Conservation (phyloP, 2,113 vertebrate genomes). For the Gallinago undulata region DNA sequence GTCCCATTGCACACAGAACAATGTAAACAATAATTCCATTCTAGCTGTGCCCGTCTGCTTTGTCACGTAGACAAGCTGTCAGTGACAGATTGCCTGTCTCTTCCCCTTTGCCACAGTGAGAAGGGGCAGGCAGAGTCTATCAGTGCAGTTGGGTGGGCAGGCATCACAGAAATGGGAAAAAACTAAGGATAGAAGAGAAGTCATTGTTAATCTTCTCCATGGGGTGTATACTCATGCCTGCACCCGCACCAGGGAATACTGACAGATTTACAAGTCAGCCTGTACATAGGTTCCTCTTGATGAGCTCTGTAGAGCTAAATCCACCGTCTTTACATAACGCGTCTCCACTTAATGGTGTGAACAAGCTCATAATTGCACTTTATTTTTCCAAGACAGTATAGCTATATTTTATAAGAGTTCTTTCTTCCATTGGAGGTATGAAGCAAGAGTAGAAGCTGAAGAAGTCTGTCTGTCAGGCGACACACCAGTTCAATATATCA, state of each 20-base stretch:
- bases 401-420: neutral
- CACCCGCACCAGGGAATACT: neutral
- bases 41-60: neutral
- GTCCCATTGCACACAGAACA: neutral
- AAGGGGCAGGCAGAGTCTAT: neutral
- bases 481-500: neutral
- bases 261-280: neutral
- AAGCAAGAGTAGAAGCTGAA: neutral
- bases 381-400: neutral
- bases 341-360: neutral
- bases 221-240: neutral
- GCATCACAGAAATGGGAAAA: neutral
- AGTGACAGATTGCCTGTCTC: neutral
- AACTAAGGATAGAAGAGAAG: neutral
- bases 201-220: neutral
- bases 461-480: neutral
- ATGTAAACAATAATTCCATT: neutral
- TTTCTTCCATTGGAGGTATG: neutral
- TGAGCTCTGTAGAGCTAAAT: neutral
- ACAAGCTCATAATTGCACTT: neutral
- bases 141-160: neutral
- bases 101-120: neutral
- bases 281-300: neutral
- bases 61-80: slow-evolving; percentile 5
- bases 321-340: neutral